Evolutionary conservation across 2,797 vertebrate species (phyloP).

Genomic region (Selene dorsalis): DNA sequence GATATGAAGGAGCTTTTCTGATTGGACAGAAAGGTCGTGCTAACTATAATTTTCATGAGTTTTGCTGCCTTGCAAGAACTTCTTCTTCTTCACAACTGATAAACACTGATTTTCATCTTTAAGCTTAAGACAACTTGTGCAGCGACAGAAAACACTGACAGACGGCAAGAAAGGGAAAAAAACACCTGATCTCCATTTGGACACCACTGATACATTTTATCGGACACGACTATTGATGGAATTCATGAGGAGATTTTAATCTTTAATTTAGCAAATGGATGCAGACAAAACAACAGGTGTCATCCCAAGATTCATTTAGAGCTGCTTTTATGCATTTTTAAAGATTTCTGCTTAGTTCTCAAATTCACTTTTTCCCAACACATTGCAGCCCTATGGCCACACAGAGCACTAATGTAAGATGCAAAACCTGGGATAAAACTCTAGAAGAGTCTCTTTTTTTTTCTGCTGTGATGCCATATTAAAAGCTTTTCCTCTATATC

Average conservation of each 20-base stretch:
- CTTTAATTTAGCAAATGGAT: neutral
- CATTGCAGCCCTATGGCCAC: neutral
- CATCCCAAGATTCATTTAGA: constrained; percentile 13
- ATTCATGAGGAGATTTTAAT: neutral
- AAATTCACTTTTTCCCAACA: neutral
- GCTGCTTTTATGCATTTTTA: neutral
- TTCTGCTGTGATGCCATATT: too few species aligned
- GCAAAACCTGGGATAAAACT: neutral
- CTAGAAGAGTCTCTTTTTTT: too few species aligned
- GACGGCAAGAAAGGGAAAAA: neutral
- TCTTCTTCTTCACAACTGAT: too few species aligned
- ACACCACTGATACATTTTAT: neutral
- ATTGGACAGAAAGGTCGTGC: too few species aligned
- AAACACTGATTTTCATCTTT: neutral
- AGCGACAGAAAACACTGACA: neutral
- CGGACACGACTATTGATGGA: neutral
- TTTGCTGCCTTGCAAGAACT: too few species aligned
- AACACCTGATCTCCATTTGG: neutral
- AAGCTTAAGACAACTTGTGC: neutral
- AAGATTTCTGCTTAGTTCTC: neutral
- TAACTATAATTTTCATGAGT: too few species aligned
- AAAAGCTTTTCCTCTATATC: too few species aligned
- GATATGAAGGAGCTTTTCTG: too few species aligned
- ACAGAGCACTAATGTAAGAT: neutral
- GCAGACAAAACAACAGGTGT: neutral